phyloP scores from a whole-genome alignment of 2,888 invertebrate genomes.

The Diaprepes abbreviatus region DNA sequence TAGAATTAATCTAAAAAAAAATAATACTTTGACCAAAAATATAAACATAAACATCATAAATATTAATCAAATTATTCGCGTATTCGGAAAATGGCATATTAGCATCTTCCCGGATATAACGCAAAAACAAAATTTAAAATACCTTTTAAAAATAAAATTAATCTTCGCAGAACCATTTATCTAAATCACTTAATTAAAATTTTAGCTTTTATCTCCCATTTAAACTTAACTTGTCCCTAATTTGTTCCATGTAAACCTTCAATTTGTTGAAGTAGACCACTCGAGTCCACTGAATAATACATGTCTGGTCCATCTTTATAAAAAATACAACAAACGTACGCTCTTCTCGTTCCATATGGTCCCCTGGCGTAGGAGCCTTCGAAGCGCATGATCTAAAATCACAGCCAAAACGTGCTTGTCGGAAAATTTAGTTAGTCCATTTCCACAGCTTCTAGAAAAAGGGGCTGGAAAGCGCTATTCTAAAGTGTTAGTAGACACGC shows the following conservation, averaged over 20 bases:
- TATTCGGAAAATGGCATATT: too few species aligned
- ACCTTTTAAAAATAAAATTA: too few species aligned
- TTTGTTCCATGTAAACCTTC: not conserved
- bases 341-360: not conserved
- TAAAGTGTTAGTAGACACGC: not conserved
- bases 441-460: conserved; percentile 3
- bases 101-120: too few species aligned
- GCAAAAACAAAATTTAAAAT: too few species aligned
- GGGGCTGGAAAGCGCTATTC: not conserved
- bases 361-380: not conserved
- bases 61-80: too few species aligned
- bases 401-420: conserved; percentile 25
- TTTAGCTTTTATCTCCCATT: not conserved
- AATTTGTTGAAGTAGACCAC: not conserved
- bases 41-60: too few species aligned
- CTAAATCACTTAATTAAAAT: too few species aligned
- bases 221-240: not conserved
- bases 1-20: too few species aligned
- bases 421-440: conserved; percentile 33
- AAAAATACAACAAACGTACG: conserved; percentile 25
- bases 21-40: too few species aligned
- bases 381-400: conserved; percentile 36
- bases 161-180: too few species aligned
- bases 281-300: conserved; percentile 11
- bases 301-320: not conserved